Conservation (phyloP, 2,113 vertebrate species). For the Elaphurus davidianus region DNA sequence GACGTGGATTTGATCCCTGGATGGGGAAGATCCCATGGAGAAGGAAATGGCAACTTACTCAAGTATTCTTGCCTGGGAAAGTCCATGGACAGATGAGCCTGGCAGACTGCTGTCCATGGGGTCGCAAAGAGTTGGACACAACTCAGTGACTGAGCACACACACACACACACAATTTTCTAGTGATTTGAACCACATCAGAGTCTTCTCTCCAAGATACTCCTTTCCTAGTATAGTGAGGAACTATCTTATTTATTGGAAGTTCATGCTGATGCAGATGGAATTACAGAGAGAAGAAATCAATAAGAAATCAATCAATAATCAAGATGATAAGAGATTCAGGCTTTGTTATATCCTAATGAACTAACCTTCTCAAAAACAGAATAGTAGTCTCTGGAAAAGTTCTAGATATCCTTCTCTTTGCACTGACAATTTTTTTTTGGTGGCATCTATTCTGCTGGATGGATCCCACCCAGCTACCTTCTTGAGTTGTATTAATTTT, state of each 20-base stretch:
- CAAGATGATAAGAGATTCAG: slow-evolving; percentile 31
- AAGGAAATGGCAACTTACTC: not conserved
- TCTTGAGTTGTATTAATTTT: slow-evolving; percentile 55
- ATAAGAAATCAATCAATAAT: not conserved
- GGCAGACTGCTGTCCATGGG: not conserved
- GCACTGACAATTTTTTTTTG: not conserved
- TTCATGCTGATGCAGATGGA: slow-evolving; percentile 12
- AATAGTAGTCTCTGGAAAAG: not conserved
- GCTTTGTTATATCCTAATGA: slow-evolving; percentile 13
- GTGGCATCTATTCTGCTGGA: slow-evolving; percentile 7
- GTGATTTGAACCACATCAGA: slow-evolving; percentile 16
- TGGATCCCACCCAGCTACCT: not conserved
- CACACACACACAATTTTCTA: slow-evolving; percentile 8
- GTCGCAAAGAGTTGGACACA: not conserved
- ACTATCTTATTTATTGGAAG: slow-evolving; percentile 44
- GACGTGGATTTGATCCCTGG: not conserved
- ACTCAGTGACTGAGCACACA: not conserved
- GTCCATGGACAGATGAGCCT: not conserved
- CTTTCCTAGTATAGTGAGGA: slow-evolving; percentile 12
- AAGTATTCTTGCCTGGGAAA: not conserved
- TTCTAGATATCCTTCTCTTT: slow-evolving; percentile 31
- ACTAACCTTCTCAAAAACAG: slow-evolving; percentile 29
- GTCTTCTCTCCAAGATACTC: slow-evolving; percentile 25
- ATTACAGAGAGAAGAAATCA: slow-evolving; percentile 49
- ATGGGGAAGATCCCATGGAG: not conserved